These are phyloP conservation scores for Psilopsiagon aymara DNA, from an alignment of 2,113 vertebrate genomes.

Conservation along the genomic window DNA sequence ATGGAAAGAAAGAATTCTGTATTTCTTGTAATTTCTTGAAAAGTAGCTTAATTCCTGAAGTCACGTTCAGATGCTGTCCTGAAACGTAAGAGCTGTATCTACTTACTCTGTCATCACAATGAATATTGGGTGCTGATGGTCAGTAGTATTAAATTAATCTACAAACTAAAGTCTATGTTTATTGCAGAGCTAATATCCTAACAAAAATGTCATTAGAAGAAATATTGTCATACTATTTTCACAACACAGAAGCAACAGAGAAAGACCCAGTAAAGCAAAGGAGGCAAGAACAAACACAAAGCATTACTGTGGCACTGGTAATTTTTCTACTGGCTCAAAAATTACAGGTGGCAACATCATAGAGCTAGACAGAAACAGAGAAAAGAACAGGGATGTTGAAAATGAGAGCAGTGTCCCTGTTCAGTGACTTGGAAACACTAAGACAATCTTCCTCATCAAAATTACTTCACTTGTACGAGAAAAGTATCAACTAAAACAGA, in stretches of 20 bases:
- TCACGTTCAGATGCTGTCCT: neutral
- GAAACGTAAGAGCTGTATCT: neutral
- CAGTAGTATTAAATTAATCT: neutral
- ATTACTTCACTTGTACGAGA: neutral
- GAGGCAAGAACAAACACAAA: neutral
- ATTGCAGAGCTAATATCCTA: neutral
- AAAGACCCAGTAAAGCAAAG: neutral
- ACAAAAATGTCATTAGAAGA: neutral
- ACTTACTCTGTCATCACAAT: neutral
- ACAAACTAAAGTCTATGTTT: neutral
- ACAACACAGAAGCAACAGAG: neutral
- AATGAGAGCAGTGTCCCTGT: neutral
- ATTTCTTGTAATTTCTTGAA: neutral
- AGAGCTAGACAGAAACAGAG: neutral
- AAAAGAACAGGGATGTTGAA: neutral
- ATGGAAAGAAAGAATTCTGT: neutral
- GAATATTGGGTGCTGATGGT: neutral
- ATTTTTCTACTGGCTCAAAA: neutral
- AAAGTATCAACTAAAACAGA: neutral
- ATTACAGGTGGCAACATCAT: neutral
- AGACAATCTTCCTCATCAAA: neutral
- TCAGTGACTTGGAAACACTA: neutral
- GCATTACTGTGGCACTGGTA: neutral
- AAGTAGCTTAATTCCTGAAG: neutral
- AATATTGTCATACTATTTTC: neutral